Percentiles rank a stretch among this genome's conserved stretches.
These are phyloP conservation scores for Acridotheres tristis DNA, from an alignment of 2,797 vertebrate species.

Conservation along the genomic window DNA sequence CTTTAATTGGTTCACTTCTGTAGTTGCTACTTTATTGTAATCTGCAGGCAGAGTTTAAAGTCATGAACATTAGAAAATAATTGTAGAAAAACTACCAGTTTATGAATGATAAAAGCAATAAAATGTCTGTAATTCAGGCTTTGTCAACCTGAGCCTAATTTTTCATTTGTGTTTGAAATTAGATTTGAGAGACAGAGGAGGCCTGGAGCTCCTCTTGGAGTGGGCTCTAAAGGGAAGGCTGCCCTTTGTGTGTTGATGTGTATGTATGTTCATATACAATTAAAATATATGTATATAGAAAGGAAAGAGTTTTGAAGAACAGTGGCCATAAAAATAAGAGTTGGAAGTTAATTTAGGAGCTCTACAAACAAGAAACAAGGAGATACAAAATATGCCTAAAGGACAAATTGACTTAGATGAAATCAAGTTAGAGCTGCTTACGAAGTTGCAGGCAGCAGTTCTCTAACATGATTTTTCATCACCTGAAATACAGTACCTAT, in stretches of 20 bases:
- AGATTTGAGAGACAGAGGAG: background rate
- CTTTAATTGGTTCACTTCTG: background rate
- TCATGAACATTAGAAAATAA: background rate
- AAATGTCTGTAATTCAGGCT: background rate
- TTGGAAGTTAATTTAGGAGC: background rate
- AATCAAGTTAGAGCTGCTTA: background rate
- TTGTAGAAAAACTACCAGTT: background rate
- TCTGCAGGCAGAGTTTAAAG: background rate
- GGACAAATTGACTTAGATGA: background rate
- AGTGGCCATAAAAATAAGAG: background rate
- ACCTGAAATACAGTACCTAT: background rate
- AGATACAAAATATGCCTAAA: background rate
- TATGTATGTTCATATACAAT: background rate
- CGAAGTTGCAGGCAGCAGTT: background rate
- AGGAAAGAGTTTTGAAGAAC: background rate
- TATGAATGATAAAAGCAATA: background rate
- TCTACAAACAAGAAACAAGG: background rate
- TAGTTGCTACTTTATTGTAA: background rate
- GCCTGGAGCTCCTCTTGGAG: background rate
- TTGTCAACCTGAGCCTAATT: background rate
- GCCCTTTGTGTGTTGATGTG: background rate
- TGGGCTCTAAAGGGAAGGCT: fast-evolving
- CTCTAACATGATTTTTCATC: background rate
- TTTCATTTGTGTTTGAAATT: background rate
- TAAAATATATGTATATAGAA: background rate